These are phyloP conservation scores for Zaprionus vittiger DNA, from an alignment of 1,140 invertebrate species.

Conservation along the genomic window DNA sequence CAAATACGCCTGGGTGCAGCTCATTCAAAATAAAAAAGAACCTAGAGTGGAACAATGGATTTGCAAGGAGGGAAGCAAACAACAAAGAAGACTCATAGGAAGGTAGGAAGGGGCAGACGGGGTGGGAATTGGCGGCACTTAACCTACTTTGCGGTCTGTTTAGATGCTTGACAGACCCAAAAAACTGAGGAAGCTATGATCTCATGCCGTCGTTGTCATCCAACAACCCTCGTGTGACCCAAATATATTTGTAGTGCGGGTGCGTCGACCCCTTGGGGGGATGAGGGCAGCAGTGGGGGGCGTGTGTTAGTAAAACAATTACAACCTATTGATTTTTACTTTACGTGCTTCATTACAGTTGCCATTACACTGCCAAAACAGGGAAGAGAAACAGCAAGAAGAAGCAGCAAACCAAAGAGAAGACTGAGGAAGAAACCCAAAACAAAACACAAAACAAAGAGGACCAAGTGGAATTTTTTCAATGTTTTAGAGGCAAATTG, in stretches of 20 bases:
- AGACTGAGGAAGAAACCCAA: constrained; percentile 59
- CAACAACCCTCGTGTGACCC: constrained; percentile 50
- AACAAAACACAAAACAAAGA: constrained; percentile 29
- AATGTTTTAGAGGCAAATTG: constrained; percentile 56
- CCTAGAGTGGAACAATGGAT: background rate
- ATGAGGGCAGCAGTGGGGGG: background rate
- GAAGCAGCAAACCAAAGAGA: constrained; percentile 53
- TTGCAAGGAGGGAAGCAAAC: constrained; percentile 1
- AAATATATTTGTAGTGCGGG: constrained; percentile 43
- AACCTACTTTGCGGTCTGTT: constrained; percentile 69
- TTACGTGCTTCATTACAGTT: constrained; percentile 55
- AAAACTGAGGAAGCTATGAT: constrained; percentile 56
- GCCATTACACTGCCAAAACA: constrained; percentile 57
- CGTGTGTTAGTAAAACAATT: constrained; percentile 57
- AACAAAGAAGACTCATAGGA: background rate
- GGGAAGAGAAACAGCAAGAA: constrained; percentile 39
- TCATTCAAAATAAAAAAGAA: constrained; percentile 11
- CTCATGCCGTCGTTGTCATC: constrained; percentile 54
- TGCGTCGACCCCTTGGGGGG: constrained; percentile 5
- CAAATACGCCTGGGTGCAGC: constrained; percentile 48
- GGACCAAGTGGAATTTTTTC: constrained; percentile 52
- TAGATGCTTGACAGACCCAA: constrained; percentile 66
- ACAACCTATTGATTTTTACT: constrained; percentile 74
- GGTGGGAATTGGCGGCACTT: constrained; percentile 57
- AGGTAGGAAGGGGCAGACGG: background rate